Conservation (phyloP, 2,888 invertebrate species). For the Mythimna pallens region DNA sequence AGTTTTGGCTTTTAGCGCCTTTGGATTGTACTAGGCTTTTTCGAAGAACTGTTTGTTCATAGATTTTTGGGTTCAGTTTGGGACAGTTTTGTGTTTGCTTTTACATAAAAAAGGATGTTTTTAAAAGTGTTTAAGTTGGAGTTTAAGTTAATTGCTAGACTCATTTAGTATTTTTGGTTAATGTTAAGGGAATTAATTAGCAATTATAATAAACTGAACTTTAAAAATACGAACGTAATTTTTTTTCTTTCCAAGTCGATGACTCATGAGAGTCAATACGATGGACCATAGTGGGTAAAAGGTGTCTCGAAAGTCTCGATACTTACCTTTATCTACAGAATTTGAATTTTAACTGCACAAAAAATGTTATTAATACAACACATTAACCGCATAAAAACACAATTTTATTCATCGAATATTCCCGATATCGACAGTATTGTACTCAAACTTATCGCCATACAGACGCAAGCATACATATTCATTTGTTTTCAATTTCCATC, state of each 20-base stretch:
- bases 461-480: slow-evolving; percentile 61
- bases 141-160: neutral
- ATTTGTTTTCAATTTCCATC: slow-evolving; percentile 60
- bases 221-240: neutral
- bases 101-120: neutral
- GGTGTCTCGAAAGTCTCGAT: slow-evolving; percentile 7
- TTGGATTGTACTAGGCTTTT: slow-evolving; percentile 71
- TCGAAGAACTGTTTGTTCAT: slow-evolving; percentile 75
- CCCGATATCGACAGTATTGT: slow-evolving; percentile 34
- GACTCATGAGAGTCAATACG: slow-evolving; percentile 26
- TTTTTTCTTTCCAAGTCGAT: slow-evolving; percentile 6
- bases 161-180: neutral
- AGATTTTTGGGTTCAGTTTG: slow-evolving; percentile 62
- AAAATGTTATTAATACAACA: slow-evolving; percentile 33
- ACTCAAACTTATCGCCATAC: slow-evolving; percentile 45
- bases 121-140: neutral
- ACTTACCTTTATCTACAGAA: slow-evolving; percentile 28
- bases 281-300: slow-evolving; percentile 3
- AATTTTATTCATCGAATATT: slow-evolving; percentile 64
- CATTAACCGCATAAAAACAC: slow-evolving; percentile 66
- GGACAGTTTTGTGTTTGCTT: slow-evolving; percentile 10
- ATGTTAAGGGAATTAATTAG: neutral
- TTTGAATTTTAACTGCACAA: slow-evolving; percentile 32
- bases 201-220: slow-evolving; percentile 3
- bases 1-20: slow-evolving; percentile 84